Evolutionary conservation across 2,888 invertebrate species (phyloP), one percentile per base, ranked within the genome.

Genomic region (Ligdia adustata): DNA sequence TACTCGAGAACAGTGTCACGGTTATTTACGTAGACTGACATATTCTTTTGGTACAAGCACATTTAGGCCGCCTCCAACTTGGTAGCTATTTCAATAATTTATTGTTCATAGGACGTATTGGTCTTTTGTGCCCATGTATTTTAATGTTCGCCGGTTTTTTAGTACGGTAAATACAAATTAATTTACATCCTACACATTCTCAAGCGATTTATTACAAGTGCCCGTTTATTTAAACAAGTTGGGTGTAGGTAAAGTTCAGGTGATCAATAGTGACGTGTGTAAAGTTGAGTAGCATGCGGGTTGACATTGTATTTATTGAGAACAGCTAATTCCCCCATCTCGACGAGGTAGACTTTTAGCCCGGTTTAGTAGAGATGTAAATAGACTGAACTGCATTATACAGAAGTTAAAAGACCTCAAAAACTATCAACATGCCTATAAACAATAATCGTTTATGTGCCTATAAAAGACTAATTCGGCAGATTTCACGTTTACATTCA

Each of bases 391-490:
- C 71, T 64, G 74, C 67, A 68, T 71, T n/a, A 66, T 64, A 71
- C 65, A 70, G 72, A 75, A 74, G 66, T 69, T 64, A 71, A 76
- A 82, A 82, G 70, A 74, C 71, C 60, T 81, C 82, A 68, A 82
- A 81, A 85, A 79, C 77, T 80, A 78, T 76, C 61, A 62, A 67
- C 65, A 64, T 60, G 64, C 55, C 62, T 69, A 75, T 72, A 69
- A 73, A 71, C 63, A 73, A 62, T 69, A 68, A 64, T 62, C 62
- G 61, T 65, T 57, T 60, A 71, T 63, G 66, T 72, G 69, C 72
- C 82, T 82, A 82, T 79, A 79, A 79, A 79, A 81, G 75, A 82
- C 82, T 88, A 87, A 87, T 87, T 87, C 88, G 87, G 88, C 80
- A 82, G 77, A 80, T 79, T 62, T 83, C 73, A 71, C 55, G 64